Percentiles rank a stretch among this genome's conserved stretches.
These are phyloP conservation scores for Aegypius monachus DNA, from an alignment of 2,113 vertebrate species.

Conservation along the genomic window DNA sequence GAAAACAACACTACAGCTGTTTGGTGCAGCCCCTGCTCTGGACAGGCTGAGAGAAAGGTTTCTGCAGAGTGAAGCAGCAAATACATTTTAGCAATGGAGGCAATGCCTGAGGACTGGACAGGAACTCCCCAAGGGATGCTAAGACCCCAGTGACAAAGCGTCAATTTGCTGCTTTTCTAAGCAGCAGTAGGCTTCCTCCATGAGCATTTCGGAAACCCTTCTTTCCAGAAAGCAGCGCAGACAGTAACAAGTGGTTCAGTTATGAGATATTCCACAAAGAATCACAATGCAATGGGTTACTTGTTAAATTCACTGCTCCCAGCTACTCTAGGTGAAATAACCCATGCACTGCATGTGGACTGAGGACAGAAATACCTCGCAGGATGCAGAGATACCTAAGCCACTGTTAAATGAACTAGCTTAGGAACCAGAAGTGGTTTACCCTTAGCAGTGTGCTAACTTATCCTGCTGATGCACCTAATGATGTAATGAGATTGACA, in stretches of 20 bases:
- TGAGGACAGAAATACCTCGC: neutral
- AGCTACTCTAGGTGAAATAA: neutral
- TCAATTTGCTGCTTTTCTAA: neutral
- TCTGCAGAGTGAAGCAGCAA: neutral
- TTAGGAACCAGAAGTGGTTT: neutral
- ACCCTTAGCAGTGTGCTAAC: neutral
- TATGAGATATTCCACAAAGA: neutral
- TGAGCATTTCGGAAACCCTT: neutral
- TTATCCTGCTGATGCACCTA: neutral
- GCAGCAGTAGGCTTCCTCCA: neutral
- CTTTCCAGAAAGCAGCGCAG: neutral
- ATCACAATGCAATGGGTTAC: neutral
- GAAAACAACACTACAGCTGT: neutral
- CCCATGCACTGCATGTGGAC: accelerated
- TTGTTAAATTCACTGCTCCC: neutral
- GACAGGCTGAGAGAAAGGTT: neutral
- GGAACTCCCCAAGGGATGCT: neutral
- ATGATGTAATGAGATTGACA: neutral
- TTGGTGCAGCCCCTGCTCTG: neutral
- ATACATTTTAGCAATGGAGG: neutral
- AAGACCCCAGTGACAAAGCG: neutral
- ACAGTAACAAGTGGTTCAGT: neutral
- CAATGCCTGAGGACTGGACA: neutral
- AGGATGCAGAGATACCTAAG: neutral
- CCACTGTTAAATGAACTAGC: neutral